phyloP scores from a whole-genome alignment of 2,888 invertebrate species.

The Hyles lineata region DNA sequence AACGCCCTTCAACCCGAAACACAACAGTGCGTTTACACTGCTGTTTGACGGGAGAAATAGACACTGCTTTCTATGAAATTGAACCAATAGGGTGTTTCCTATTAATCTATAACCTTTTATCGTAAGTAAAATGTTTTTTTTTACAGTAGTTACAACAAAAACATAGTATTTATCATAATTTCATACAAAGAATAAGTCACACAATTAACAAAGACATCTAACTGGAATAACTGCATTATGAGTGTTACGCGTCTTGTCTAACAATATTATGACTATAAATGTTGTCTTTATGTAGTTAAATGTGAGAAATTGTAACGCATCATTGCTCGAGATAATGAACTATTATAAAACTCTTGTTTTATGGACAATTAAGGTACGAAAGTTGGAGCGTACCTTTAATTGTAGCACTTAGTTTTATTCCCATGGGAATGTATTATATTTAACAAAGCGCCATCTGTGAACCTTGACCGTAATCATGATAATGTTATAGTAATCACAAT shows the following conservation, averaged over 20 bases:
- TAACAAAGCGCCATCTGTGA: slow-evolving; percentile 19
- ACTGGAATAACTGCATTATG: slow-evolving; percentile 1
- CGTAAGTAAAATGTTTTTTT: background rate
- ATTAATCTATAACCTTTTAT: too few species aligned
- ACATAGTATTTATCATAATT: background rate
- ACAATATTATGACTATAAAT: background rate
- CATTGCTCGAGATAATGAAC: slow-evolving; percentile 56
- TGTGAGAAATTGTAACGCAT: slow-evolving; percentile 57
- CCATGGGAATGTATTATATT: background rate
- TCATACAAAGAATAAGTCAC: background rate
- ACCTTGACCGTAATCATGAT: background rate
- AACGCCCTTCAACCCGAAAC: too few species aligned
- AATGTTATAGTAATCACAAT: background rate
- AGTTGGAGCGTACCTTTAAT: slow-evolving; percentile 2
- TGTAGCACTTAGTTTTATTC: background rate
- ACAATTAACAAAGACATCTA: background rate
- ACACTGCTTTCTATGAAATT: too few species aligned
- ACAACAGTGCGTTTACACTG: too few species aligned
- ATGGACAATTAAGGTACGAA: slow-evolving; percentile 30
- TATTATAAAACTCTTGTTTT: slow-evolving; percentile 31
- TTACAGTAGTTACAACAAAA: background rate
- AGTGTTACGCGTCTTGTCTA: background rate
- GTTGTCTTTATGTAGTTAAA: slow-evolving; percentile 34
- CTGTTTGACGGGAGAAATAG: too few species aligned
- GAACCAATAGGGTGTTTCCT: too few species aligned